Conservation (phyloP, 1,140 invertebrate species). For the Pomacea maculata region DNA sequence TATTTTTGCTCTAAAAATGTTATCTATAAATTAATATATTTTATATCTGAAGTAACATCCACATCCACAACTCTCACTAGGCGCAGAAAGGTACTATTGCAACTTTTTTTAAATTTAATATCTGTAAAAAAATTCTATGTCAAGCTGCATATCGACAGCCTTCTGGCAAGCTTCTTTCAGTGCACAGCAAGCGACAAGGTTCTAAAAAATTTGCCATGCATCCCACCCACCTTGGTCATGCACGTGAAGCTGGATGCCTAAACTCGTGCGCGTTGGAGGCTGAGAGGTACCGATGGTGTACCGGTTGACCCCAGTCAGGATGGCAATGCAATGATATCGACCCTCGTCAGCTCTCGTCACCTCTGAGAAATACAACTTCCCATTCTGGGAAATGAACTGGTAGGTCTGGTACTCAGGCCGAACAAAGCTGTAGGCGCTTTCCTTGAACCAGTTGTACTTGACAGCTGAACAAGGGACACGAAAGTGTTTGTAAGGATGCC, state of each 20-base stretch:
- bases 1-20: not conserved
- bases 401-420: conserved; percentile 34
- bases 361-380: conserved; percentile 52
- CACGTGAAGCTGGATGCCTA: conserved; percentile 39
- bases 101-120: too few species aligned
- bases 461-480: conserved; percentile 5
- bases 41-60: too few species aligned
- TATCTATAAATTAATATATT: not conserved
- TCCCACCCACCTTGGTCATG: conserved; percentile 32
- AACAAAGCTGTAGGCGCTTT: conserved; percentile 9
- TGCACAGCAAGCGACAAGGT: too few species aligned
- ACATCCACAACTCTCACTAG: too few species aligned
- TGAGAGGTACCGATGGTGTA: conserved; percentile 37
- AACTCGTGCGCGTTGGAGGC: conserved; percentile 38
- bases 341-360: conserved; percentile 35
- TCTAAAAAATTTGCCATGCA: not conserved
- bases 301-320: conserved; percentile 38
- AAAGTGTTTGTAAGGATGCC: too few species aligned
- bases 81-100: not conserved
- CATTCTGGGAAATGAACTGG: conserved; percentile 50
- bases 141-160: too few species aligned
- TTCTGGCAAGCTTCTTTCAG: too few species aligned
- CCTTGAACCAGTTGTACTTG: conserved; percentile 32
- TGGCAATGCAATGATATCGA: conserved; percentile 47
- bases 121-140: not conserved